Conservation (phyloP, 92 coral and sea anemone genomes). For the Scolanthus callimorphus region DNA sequence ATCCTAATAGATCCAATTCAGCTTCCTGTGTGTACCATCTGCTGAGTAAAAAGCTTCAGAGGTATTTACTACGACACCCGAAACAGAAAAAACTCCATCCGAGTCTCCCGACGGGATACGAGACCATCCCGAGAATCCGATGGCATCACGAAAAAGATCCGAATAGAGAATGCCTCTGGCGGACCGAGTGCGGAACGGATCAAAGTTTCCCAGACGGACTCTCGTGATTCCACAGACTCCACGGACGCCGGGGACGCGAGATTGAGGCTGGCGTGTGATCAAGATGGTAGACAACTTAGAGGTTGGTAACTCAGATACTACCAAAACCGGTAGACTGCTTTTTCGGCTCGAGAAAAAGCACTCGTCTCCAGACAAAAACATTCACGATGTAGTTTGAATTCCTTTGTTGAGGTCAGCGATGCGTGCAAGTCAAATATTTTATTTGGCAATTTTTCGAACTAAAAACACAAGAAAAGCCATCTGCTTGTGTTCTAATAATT, state of each 20-base stretch:
- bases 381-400: too few species aligned
- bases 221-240: constrained; percentile 3
- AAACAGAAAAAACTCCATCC: constrained; percentile 8
- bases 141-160: constrained; percentile 23
- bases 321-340: too few species aligned
- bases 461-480: too few species aligned
- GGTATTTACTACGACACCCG: constrained; percentile 56
- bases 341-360: too few species aligned
- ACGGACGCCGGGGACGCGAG: constrained; percentile 15
- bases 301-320: too few species aligned
- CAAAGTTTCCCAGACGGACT: neutral
- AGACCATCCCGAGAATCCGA: constrained; percentile 4
- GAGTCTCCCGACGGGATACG: constrained; percentile 7
- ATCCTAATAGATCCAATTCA: constrained; percentile 49
- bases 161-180: constrained; percentile 25
- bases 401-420: too few species aligned
- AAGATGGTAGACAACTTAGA: constrained; percentile 21
- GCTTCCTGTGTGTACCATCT: constrained; percentile 79
- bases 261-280: constrained; percentile 22
- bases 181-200: neutral
- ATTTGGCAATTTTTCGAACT: too few species aligned
- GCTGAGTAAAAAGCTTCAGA: constrained; percentile 47
- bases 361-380: too few species aligned
- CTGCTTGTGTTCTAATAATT: too few species aligned
- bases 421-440: too few species aligned